phyloP scores from a whole-genome alignment of 2,797 vertebrate species.

The Argentina silus region DNA sequence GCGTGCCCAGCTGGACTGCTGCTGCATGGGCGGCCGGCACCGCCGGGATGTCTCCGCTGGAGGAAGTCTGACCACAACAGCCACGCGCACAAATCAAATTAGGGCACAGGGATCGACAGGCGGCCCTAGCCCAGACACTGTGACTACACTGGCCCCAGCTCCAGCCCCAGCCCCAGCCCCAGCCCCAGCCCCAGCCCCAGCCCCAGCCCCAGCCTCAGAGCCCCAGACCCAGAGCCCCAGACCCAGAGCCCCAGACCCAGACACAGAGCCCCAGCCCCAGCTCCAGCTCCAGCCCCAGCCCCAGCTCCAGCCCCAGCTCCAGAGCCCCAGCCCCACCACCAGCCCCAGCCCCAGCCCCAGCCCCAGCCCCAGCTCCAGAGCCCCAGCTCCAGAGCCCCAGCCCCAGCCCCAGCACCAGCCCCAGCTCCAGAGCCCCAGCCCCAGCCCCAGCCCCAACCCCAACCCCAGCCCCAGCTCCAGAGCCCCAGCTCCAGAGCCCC shows the following conservation, averaged over 20 bases:
- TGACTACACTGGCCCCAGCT: conserved; percentile 34
- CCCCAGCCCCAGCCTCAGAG: no score
- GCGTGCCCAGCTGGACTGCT: conserved; percentile 35
- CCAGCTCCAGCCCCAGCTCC: neutral
- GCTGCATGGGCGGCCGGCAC: conserved; percentile 6
- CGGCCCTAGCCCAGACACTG: conserved; percentile 10
- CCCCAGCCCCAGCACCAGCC: conserved; percentile 17
- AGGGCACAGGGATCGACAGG: conserved; percentile 10
- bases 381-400: neutral
- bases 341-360: no score
- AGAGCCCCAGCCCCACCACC: neutral
- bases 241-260: neutral
- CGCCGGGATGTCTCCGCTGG: conserved; percentile 1
- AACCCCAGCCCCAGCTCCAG: no score
- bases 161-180: neutral
- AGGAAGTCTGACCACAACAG: conserved; percentile 17
- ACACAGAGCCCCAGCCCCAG: no score
- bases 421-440: neutral
- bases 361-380: no score
- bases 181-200: no score
- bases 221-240: neutral
- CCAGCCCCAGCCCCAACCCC: no score
- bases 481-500: neutral
- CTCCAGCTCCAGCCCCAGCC: neutral
- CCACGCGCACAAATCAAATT: neutral